phyloP scores from a whole-genome alignment of 2,888 invertebrate genomes.

The Stegophylla sp. region DNA sequence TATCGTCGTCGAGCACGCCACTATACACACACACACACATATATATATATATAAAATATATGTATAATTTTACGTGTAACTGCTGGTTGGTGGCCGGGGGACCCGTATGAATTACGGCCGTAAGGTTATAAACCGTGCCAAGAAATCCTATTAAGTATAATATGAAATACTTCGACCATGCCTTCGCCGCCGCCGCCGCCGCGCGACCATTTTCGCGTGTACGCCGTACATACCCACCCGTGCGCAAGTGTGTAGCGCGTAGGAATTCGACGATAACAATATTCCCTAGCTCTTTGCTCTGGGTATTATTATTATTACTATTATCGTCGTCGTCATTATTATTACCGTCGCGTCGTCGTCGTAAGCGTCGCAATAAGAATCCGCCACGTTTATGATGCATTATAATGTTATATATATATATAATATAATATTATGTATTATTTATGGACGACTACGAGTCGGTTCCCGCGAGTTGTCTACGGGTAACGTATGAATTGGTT shows the following conservation, averaged over 20 bases:
- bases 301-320: slow-evolving; percentile 16
- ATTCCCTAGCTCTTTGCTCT: slow-evolving; percentile 27
- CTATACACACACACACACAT: not conserved
- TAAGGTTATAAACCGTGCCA: slow-evolving; percentile 58
- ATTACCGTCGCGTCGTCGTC: slow-evolving; percentile 24
- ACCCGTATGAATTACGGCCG: slow-evolving; percentile 56
- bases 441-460: too few relatives aligned
- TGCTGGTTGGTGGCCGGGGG: not conserved
- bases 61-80: not conserved
- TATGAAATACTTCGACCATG: slow-evolving; percentile 54
- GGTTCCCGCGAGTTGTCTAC: too few relatives aligned
- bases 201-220: not conserved
- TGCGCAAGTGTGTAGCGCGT: slow-evolving; percentile 2
- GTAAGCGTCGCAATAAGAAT: slow-evolving; percentile 18
- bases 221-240: not conserved
- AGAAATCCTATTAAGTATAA: slow-evolving; percentile 59
- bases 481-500: too few relatives aligned
- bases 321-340: not conserved
- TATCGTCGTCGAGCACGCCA: slow-evolving; percentile 42
- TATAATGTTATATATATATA: not conserved
- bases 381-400: not conserved
- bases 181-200: not conserved
- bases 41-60: not conserved
- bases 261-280: slow-evolving; percentile 56
- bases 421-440: too few relatives aligned